Percentiles rank a stretch among this genome's conserved stretches.
These are phyloP conservation scores for Capricornis sumatraensis DNA, from an alignment of 2,113 vertebrate genomes.

Conservation along the genomic window DNA sequence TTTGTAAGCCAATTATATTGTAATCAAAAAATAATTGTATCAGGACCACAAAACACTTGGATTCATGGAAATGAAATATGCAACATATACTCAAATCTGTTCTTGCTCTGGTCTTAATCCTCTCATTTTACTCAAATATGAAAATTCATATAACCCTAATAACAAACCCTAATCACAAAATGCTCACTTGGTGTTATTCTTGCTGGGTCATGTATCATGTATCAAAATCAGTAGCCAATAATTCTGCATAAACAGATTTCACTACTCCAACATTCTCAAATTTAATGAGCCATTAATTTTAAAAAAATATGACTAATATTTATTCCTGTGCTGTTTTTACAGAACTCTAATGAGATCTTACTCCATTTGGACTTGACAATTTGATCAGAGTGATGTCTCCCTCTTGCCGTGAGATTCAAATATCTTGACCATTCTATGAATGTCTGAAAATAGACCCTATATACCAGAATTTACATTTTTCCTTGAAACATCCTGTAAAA, in stretches of 20 bases:
- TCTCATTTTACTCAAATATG: not conserved
- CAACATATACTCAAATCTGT: not conserved
- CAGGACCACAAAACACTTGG: not conserved
- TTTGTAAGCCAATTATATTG: not conserved
- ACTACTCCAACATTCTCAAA: not conserved
- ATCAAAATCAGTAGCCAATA: not conserved
- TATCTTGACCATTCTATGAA: not conserved
- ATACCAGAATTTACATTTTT: not conserved
- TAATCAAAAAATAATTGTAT: not conserved
- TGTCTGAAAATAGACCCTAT: not conserved
- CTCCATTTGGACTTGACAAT: not conserved
- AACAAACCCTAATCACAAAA: not conserved
- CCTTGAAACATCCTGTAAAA: not conserved
- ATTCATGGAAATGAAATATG: not conserved
- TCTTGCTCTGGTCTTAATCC: not conserved
- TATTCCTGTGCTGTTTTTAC: not conserved
- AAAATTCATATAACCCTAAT: not conserved
- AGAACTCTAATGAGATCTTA: not conserved
- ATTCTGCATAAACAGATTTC: not conserved
- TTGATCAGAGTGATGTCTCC: not conserved
- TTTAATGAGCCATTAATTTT: not conserved
- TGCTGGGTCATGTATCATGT: not conserved
- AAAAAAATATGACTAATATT: not conserved
- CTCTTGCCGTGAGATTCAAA: not conserved
- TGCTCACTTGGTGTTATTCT: not conserved